Evolutionary conservation across 2,888 invertebrate genomes (phyloP), one percentile per base, ranked within the genome.

Genomic region (Sinhomidia bicolor): DNA sequence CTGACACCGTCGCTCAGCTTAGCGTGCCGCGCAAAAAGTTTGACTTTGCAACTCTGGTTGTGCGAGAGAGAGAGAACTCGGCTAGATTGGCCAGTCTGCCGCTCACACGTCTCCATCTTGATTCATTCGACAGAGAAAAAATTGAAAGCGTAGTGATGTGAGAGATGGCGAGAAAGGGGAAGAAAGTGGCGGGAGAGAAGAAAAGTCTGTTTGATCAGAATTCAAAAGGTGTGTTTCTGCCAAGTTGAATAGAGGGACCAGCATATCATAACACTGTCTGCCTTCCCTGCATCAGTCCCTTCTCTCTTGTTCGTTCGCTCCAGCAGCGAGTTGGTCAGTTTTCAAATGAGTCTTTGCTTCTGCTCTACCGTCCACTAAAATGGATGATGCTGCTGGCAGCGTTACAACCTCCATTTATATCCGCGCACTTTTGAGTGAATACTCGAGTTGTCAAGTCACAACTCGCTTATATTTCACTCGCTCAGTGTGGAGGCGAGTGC

Each of bases 181-280:
- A 65, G 32, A 62, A 9, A 32, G 62, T 14, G 20, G 23, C 23
- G 62, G n/a, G 10, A 71, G 20, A 26, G 17, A 47, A 14, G 51
- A 20, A 74, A 47, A 20, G 17, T 7, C 51, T 47, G 47, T 26
- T 84, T 57, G 36, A 57, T 84, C 41, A 57, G 76, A 76, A 84
- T 84, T 84, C 84, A 60, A 76, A 60, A 74, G 74, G 76, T 84
- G 84, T 84, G 47, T 26, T 47, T 5, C 47, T 74, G 74, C 51
- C 51, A 74, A 74, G 47, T 74, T 79, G 57, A 79, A 57, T 79
- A 57, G 79, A 54, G 57, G 60, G 60, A 79, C 12, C 57, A 79
- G 79, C 79, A 79, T 57, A 79, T 79, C 79, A 79, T 79, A 47
- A 23, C 74, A 47, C 51, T 74, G 51, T 51, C 47, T 47, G 47